Evolutionary conservation across 2,113 vertebrate genomes (phyloP).

Genomic region (Hippolais icterina): DNA sequence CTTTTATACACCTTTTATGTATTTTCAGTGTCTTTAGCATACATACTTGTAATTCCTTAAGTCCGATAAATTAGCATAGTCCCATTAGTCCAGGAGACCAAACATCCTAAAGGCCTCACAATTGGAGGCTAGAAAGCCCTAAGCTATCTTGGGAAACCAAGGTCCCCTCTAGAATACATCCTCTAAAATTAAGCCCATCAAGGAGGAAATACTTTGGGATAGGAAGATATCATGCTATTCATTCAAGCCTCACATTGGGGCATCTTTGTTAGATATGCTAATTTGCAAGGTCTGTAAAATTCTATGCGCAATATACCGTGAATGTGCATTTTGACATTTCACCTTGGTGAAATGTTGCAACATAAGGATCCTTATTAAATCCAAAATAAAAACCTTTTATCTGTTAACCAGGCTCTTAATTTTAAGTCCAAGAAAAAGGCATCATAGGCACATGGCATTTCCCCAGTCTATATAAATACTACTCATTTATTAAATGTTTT

Average conservation of each 20-base stretch:
- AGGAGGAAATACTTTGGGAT: neutral
- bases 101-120: neutral
- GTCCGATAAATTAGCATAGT: neutral
- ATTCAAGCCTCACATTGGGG: neutral
- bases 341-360: neutral
- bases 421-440: neutral
- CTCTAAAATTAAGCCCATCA: neutral
- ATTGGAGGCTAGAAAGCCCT: neutral
- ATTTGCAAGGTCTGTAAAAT: neutral
- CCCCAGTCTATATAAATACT: neutral
- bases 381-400: neutral
- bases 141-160: neutral
- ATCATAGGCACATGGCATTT: neutral
- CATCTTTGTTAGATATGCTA: neutral
- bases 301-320: fast-evolving
- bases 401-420: neutral
- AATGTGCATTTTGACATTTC: fast-evolving
- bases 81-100: neutral
- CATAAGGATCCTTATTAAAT: neutral
- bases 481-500: neutral
- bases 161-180: neutral
- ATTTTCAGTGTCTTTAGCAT: neutral
- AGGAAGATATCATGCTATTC: neutral
- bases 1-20: neutral
- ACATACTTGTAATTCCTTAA: neutral